Base-by-base conservation (phyloP, 2,113 vertebrate species). In the Lycocorax pyrrhopterus region DNA sequence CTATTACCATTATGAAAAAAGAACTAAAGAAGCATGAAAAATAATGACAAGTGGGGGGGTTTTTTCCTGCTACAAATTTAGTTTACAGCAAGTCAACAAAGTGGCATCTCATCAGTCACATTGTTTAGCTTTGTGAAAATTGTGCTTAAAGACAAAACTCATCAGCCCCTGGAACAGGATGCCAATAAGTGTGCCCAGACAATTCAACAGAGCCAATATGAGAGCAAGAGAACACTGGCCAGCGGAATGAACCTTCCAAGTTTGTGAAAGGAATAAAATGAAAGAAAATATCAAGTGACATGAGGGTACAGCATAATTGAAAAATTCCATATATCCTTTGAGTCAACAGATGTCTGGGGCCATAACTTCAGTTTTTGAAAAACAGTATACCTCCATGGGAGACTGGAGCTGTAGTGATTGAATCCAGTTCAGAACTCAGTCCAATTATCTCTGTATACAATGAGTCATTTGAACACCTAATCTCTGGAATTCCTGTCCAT, bases 231-330 rank as follows among this genome's bases (percentile, higher is more conserved):
- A 84, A n/a, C 25, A 52, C 37, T 59, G 32, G 32, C 35, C 52
- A 46, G 20, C 21, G 19, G 10, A 91, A 39, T 23, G 79, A 84
- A 66, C 66, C 73, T 96, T 93, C 37, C 41, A 60, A 37, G 19
- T 37, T 66, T 83, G 87, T 53, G 77, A 73, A 95, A 96, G 72
- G 47, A 93, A 92, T 71, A 89, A 76, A 93, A 89, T 73, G 12
- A 93, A 96, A 96, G 51, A 63, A 84, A 90, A 78, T 0, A 0
- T 69, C 71, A 75, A 75, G 74, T 68, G 30, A 58, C 37, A 9
- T 15, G 6, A 9, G 29, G 8, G 4, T 80, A 81, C 37, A 73
- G 16, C 12, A 46, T 67, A 59, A 77, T 7, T 84, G 23, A 79
- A 90, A 72, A 79, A 21, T 87, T 80, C n/a, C 14, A 0, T 68